Base-by-base conservation (phyloP, 2,113 vertebrate genomes). In the Poeciliopsis turrubarensis region DNA sequence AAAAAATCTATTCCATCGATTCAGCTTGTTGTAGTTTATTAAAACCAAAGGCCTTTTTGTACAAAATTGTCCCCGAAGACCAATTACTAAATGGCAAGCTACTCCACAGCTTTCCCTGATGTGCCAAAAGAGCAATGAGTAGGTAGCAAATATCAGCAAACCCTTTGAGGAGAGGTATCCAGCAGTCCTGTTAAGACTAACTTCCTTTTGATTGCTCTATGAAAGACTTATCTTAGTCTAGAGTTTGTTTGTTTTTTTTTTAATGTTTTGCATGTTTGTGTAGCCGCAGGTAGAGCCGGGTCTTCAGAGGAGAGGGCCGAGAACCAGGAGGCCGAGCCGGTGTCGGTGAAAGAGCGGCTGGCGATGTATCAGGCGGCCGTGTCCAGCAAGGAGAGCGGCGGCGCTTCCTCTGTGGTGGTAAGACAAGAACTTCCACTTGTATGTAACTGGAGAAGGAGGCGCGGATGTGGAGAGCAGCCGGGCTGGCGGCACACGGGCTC, bases 281-380 rank as follows among this genome's bases (percentile, higher is more conserved):
- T 6, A 82, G 92, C 88, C 93, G 89, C 94, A 70, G 72, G 61
- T 39, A 90, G 86, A 79, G 68, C 77, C 47, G 62, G 77, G 27
- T 82, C 91, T 77, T 65, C 88, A 12, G 90, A 94, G 84, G 91
- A 94, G 32, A 77, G 54, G 32, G 8, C 31, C 0, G 77, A 87
- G 70, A 86, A 92, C 87, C 86, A 75, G 47, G 93, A 95, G 93
- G 31, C 57, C 1, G 95, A 97, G 80, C 83, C 87, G 26, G 88
- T 96, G 68, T 95, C 97, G 6, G 88, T 99, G 77, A 98, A 96
- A 84, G 96, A 99, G 84, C 93, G 97, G 30, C 91, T 98, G 95
- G 97, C 96, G 0, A 93, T 96, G 91, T 99, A 99, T 80, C 96
- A 99, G 86, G 97, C 96, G 47, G 97, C 98, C 10, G 91, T 95